Base-by-base conservation (phyloP, 2,888 invertebrate genomes). In the Ceraclea dissimilis region DNA sequence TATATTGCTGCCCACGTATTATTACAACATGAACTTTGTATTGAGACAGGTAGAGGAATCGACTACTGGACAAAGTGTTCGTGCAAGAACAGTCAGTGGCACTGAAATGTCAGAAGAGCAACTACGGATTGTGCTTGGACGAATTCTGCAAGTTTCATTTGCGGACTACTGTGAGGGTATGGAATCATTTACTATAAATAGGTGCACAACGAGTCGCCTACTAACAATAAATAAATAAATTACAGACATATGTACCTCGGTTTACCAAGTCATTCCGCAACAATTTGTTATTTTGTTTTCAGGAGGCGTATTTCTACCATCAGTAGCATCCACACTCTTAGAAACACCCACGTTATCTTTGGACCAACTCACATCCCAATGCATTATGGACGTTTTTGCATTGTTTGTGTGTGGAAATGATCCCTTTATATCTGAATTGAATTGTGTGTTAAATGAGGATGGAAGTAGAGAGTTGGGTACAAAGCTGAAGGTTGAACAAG, bases 61-160 rank as follows among this genome's bases (percentile, higher is more conserved):
- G 19, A 16, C 43, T 10, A 26, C 17, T 53, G 74, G 74, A 52
- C 68, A 73, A 56, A 74, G 73, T 65, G 71, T 73, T 63, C 65
- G 77, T 51, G 72, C 74, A 18, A 68, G 76, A 48, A 76, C 78
- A 22, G 70, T 75, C 43, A 78, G 77, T 65, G 75, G 78, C 60
- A 77, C 78, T 13, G 86, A 86, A 67, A 70, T 84, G 54, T 81
- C 81, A 5, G 80, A 81, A 59, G 85, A 86, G 52, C 84, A 86
- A 66, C 74, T 86, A 20, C 73, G 82, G 60, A 71, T 76, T 54
- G 79, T 84, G 61, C 76, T 88, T 49, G 84, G 85, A 1, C 80
- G 84, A 66, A 82, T 90, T 55, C 71, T 90, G 17, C 83, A 85
- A 67, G 84, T 85, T 34, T 83, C 87, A 2, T 90, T 88, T 84